These are phyloP conservation scores for Crematogaster levior DNA, from an alignment of 2,888 invertebrate species.

Conservation along the genomic window DNA sequence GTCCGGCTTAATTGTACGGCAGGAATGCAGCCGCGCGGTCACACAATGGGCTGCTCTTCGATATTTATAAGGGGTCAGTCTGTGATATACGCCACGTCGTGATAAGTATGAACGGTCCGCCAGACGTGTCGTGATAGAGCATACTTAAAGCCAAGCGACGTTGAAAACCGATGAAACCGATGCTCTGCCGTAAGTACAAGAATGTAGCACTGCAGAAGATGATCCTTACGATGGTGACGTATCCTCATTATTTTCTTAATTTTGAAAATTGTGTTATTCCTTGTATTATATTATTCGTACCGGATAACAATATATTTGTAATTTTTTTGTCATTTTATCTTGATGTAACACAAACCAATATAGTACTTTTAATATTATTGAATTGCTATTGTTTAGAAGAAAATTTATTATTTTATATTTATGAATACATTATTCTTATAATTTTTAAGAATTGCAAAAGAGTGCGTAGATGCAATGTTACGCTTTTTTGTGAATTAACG, in stretches of 20 bases:
- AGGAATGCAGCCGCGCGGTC: constrained; percentile 59
- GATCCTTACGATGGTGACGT: not conserved
- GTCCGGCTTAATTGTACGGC: constrained; percentile 61
- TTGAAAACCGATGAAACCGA: not conserved
- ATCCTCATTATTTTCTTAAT: not conserved
- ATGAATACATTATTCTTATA: not conserved
- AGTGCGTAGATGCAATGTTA: not conserved
- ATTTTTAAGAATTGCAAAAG: not conserved
- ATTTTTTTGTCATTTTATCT: not conserved
- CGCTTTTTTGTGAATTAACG: not conserved
- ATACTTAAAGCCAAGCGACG: not conserved
- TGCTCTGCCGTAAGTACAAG: not conserved
- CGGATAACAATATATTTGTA: not conserved
- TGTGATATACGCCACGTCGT: constrained; percentile 48
- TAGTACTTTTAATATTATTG: not conserved
- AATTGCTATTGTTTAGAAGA: not conserved
- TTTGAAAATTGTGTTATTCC: not conserved
- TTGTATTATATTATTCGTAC: not conserved
- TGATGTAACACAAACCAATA: not conserved
- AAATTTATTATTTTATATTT: not conserved
- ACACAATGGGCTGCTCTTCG: constrained; percentile 57
- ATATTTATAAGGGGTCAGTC: constrained; percentile 64
- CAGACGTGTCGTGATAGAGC: constrained; percentile 53
- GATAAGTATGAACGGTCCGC: constrained; percentile 56
- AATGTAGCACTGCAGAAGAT: not conserved